Percentiles rank a stretch among this genome's conserved stretches.
phyloP scores from a whole-genome alignment of 2,888 invertebrate genomes.

The Thera britannica region DNA sequence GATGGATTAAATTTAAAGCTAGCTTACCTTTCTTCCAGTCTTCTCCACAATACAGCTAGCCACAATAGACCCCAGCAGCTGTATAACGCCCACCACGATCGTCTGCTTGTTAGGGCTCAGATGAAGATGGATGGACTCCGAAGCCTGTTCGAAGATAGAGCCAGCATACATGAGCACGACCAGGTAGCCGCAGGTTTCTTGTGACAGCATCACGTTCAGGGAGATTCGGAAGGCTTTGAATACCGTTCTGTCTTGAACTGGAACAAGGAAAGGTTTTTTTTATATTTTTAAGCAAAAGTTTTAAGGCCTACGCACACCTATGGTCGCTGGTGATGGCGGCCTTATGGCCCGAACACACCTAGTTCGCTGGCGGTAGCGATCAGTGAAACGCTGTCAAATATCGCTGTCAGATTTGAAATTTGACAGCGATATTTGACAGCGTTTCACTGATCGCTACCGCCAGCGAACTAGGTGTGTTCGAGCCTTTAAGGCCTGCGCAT shows the following conservation, averaged over 20 bases:
- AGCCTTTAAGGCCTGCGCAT: no score
- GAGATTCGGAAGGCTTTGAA: slow-evolving; percentile 79
- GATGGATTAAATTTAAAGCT: slow-evolving; percentile 44
- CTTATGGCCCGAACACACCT: no score
- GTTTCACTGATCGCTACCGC: no score
- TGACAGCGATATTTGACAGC: no score
- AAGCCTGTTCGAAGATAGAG: slow-evolving; percentile 77
- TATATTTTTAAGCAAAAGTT: no score
- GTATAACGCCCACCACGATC: slow-evolving; percentile 74
- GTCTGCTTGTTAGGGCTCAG: slow-evolving; percentile 80
- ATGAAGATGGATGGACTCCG: slow-evolving; percentile 72
- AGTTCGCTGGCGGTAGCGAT: no score
- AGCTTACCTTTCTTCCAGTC: slow-evolving; percentile 73
- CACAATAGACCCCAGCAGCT: slow-evolving; percentile 73
- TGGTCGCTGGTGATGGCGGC: no score
- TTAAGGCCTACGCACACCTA: no score
- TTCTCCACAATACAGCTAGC: slow-evolving; percentile 79
- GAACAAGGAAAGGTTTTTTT: slow-evolving; percentile 37
- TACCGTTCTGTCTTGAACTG: slow-evolving; percentile 77
- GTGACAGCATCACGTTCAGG: slow-evolving; percentile 77
- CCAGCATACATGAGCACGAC: slow-evolving; percentile 81
- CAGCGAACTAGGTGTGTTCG: no score
- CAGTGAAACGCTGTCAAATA: no score
- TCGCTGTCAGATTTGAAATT: no score
- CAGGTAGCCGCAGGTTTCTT: slow-evolving; percentile 79